Evolutionary conservation across 1,140 invertebrate species (phyloP).

Genomic region (Stegodyphus dumicola): DNA sequence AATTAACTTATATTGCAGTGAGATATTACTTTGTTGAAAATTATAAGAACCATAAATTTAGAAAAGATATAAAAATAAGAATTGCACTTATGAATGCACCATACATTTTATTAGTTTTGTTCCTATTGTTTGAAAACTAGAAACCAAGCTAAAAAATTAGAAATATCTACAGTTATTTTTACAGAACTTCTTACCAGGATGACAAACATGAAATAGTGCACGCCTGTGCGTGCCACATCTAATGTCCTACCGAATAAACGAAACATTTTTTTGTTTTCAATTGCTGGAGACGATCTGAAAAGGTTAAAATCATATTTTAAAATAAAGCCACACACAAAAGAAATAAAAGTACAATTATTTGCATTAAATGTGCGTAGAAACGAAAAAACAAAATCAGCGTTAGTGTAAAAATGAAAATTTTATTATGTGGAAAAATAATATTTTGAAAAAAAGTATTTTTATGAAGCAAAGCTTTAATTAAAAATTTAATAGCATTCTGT

Average conservation of each 20-base stretch:
- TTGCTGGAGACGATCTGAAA: conserved; percentile 30
- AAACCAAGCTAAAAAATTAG: neutral
- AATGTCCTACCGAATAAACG: conserved; percentile 31
- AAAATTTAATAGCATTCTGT: neutral
- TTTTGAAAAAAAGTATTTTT: neutral
- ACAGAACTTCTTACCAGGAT: conserved; percentile 42
- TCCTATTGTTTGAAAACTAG: neutral
- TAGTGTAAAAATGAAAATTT: neutral
- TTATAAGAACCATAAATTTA: neutral
- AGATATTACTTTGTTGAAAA: neutral
- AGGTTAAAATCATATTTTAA: conserved; percentile 36
- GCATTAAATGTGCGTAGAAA: neutral
- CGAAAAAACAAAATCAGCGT: neutral
- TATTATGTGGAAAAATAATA: neutral
- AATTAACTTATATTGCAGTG: neutral
- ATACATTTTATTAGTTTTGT: neutral
- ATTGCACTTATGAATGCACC: neutral
- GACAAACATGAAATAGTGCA: conserved; percentile 38
- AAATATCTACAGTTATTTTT: neutral
- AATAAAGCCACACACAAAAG: conserved; percentile 6
- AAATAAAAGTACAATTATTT: neutral
- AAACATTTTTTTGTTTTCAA: conserved; percentile 47
- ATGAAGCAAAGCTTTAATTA: neutral
- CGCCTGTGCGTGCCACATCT: conserved; percentile 15
- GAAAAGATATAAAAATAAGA: neutral